Conservation (phyloP, 2,797 vertebrate species). For the Neosalanx taihuensis region DNA sequence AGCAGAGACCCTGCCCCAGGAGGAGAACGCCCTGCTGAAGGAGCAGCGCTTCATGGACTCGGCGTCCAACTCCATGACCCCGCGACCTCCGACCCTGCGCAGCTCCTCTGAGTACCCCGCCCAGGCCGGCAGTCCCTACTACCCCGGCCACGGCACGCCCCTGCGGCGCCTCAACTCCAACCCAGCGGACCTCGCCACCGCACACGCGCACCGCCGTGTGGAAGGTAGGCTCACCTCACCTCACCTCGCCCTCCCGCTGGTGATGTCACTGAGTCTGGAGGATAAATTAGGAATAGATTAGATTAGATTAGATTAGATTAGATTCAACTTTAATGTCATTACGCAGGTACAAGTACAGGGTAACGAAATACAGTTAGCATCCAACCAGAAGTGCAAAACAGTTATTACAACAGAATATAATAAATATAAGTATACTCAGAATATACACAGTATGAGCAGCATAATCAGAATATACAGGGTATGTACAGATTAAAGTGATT, state of each 20-base stretch:
- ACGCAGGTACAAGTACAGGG: no score
- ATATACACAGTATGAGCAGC: no score
- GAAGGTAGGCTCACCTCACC: conserved; percentile 77
- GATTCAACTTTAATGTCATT: no score
- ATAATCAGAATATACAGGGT: no score
- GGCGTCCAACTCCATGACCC: conserved; percentile 81
- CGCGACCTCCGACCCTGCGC: conserved; percentile 65
- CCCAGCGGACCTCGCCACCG: conserved; percentile 71
- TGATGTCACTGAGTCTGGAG: background rate
- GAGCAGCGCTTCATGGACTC: conserved; percentile 85
- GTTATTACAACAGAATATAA: no score
- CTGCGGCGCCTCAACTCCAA: conserved; percentile 74
- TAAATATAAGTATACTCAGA: no score
- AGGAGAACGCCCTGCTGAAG: conserved; percentile 78
- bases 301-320: background rate
- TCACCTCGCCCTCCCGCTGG: background rate
- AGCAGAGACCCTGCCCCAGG: conserved; percentile 83
- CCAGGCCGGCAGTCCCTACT: conserved; percentile 68
- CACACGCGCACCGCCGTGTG: conserved; percentile 75
- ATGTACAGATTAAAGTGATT: no score
- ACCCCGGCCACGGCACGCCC: conserved; percentile 62
- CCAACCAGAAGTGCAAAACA: no score
- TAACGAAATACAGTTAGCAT: no score
- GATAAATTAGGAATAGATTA: background rate
- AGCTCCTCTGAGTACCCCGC: conserved; percentile 72